Percentiles rank a stretch among this genome's conserved stretches.
Evolutionary conservation across 1,140 invertebrate species (phyloP).

Genomic region (Caenorhabditis brenneri): DNA sequence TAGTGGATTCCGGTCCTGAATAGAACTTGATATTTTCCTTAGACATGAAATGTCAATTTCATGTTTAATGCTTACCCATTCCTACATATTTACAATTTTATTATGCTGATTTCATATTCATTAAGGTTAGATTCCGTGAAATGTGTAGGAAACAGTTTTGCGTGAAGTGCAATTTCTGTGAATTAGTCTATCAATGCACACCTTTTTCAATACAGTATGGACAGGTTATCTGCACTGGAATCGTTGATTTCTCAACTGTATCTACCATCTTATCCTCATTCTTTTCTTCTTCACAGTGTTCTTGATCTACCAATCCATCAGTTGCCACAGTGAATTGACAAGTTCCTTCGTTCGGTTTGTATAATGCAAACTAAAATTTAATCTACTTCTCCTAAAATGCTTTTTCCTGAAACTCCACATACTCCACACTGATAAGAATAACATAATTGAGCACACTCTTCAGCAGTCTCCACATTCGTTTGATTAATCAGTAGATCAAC

Average conservation of each 20-base stretch:
- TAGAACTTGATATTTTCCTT: too few relatives aligned
- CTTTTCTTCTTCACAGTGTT: slow-evolving; percentile 14
- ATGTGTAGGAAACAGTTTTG: background rate
- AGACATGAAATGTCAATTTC: too few relatives aligned
- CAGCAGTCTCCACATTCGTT: slow-evolving; percentile 9
- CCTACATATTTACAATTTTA: background rate
- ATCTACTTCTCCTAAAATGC: background rate
- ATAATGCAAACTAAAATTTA: slow-evolving; percentile 48
- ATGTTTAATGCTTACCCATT: too few relatives aligned
- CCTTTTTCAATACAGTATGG: slow-evolving; percentile 6
- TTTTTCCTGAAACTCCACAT: background rate
- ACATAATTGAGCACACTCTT: slow-evolving; percentile 41
- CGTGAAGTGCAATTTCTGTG: slow-evolving; percentile 2
- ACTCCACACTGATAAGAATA: slow-evolving; percentile 45
- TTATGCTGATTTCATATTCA: background rate
- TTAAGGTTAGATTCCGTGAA: background rate
- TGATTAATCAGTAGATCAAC: slow-evolving; percentile 47
- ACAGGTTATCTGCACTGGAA: slow-evolving; percentile 37
- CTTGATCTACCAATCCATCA: slow-evolving; percentile 45
- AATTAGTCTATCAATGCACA: background rate
- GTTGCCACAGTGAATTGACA: slow-evolving; percentile 49
- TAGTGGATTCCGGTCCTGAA: background rate
- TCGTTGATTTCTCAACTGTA: slow-evolving; percentile 26
- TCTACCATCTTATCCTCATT: background rate
- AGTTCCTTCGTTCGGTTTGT: background rate